These are phyloP conservation scores for Sprattus sprattus DNA, from an alignment of 2,113 vertebrate genomes.

Conservation along the genomic window DNA sequence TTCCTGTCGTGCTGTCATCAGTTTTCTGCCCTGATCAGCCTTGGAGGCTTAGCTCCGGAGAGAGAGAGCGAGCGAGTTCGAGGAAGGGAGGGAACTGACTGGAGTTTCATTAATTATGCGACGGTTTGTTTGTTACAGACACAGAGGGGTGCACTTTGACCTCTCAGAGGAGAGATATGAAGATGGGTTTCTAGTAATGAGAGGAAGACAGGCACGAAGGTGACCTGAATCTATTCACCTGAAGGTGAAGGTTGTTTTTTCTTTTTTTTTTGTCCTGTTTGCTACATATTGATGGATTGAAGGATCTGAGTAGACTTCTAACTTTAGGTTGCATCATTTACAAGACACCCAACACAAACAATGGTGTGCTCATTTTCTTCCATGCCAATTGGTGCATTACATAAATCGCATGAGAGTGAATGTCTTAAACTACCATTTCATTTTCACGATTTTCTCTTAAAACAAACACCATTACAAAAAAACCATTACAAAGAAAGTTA, in stretches of 20 bases:
- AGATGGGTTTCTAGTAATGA: conserved; percentile 36
- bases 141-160: conserved; percentile 53
- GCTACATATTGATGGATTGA: background rate
- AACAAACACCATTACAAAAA: no score
- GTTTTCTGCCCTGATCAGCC: conserved; percentile 37
- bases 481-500: no score
- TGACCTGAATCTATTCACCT: conserved; percentile 13
- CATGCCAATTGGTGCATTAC: background rate
- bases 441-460: background rate
- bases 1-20: background rate
- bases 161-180: conserved; percentile 37
- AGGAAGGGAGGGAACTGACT: background rate
- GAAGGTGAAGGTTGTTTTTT: background rate
- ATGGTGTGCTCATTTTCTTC: background rate
- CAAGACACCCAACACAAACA: background rate
- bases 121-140: conserved; percentile 53
- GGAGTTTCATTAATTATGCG: conserved; percentile 61
- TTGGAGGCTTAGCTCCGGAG: background rate
- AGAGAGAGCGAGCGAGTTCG: background rate
- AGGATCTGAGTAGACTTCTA: background rate
- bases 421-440: background rate
- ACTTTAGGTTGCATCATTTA: background rate
- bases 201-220: background rate
- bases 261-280: background rate
- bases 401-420: background rate